phyloP scores from a whole-genome alignment of 2,797 vertebrate species.

The Meda fulgida region DNA sequence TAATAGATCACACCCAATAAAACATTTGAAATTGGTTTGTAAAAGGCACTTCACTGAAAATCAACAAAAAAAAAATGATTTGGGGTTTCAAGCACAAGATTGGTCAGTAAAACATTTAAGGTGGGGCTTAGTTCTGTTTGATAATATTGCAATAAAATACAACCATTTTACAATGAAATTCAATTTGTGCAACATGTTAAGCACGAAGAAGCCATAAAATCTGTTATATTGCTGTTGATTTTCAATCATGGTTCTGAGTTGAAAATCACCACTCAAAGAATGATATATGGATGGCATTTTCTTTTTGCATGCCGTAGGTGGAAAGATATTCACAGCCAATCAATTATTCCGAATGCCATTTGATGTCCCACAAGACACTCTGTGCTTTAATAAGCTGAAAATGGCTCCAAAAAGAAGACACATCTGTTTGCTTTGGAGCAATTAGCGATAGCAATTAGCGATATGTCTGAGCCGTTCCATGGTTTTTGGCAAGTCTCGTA shows the following conservation, averaged over 20 bases:
- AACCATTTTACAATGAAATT: background rate
- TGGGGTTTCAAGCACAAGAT: background rate
- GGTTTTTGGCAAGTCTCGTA: constrained; percentile 61
- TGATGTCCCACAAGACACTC: constrained; percentile 64
- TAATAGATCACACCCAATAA: background rate
- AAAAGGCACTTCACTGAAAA: background rate
- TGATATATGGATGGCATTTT: constrained; percentile 26
- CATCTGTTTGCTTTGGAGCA: constrained; percentile 74
- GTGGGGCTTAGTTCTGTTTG: background rate
- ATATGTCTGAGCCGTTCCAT: constrained; percentile 54
- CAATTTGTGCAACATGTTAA: background rate
- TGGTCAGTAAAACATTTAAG: background rate
- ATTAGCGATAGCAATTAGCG: constrained; percentile 74
- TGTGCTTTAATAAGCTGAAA: constrained; percentile 71
- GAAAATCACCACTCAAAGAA: constrained; percentile 1
- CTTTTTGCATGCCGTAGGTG: background rate
- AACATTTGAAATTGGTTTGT: background rate
- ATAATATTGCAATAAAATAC: background rate
- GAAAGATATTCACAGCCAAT: constrained; percentile 7
- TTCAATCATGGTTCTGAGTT: background rate
- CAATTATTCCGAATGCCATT: constrained; percentile 52
- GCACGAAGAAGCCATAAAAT: background rate
- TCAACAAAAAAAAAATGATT: background rate
- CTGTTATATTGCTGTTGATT: constrained; percentile 10
- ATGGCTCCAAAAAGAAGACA: constrained; percentile 70